Base-by-base conservation (phyloP, 2,888 invertebrate species). In the Yponomeuta cagnagella region DNA sequence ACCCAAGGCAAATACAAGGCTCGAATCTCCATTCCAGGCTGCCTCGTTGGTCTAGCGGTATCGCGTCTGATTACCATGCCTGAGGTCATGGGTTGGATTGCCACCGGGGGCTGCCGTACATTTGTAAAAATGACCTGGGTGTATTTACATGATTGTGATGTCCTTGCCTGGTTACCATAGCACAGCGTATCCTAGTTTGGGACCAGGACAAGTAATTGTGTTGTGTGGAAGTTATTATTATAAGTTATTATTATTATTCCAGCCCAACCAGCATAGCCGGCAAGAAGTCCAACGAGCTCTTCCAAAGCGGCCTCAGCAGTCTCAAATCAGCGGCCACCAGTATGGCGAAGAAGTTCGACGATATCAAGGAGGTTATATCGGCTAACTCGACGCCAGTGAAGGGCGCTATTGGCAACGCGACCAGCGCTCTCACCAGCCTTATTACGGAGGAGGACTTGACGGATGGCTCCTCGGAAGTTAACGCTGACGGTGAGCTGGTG, bases 311-410 rank as follows among this genome's bases (percentile, higher is more conserved):
- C 64, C 90, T 97, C 65, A 97, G 96, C 82, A 97, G 97, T 79
- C 93, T 98, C 63, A 97, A 97, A 83, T 96, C 95, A 15, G 97
- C 96, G 0, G 97, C 97, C 0, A 97, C 95, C 2, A 95, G 96
- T 64, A 94, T 98, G 82, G 97, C 95, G 33, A 97, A 97, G 81
- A 97, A 97, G 80, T 95, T 97, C 78, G 98, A 97, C 81, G 98
- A 97, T 85, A 96, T 98, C 84, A 97, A 97, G 82, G 97, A 97
- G 83, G 97, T 96, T 37, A 97, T 97, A 77, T 97, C 97, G 2
- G 96, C 96, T 0, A 97, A 96, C 75, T 95, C 96, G n/a, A 97
- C 97, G 10, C 97, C 97, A 0, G 96, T 96, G 4, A 97, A 97
- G 85, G 93, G 94, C 1, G 93, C 89, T 1, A 87, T 90, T 4